Evolutionary conservation across 1,140 invertebrate genomes (phyloP), one percentile per base, ranked within the genome.

Genomic region (Lordiphosa mommai): DNA sequence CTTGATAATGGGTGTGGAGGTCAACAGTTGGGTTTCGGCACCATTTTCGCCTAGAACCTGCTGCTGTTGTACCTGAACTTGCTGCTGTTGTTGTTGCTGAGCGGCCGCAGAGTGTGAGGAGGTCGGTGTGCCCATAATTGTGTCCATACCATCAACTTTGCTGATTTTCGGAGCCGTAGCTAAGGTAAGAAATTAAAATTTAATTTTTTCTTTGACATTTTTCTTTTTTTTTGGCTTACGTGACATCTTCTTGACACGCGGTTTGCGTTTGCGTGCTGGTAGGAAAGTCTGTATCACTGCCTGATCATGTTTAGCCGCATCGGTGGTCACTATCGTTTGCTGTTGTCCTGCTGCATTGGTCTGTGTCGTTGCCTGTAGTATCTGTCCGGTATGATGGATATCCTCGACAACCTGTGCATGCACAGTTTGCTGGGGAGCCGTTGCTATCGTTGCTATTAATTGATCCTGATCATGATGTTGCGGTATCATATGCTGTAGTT

Each of bases 401-500:
- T 89, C 86, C 60, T 89, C 86, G 7, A 88, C 86, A 61, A 89
- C 85, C 46, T 89, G 88, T 10, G 87, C 86, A 10, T 88, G 87
- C 49, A 89, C 86, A 17, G 88, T 89, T 51, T 88, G 89, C 67
- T 88, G 86, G 7, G 85, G 87, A 7, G 79, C 79, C 27, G 77
- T 77, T 23, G 86, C 76, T 60, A 88, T 88, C 0, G 86, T 88
- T 13, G 87, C 84, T 52, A 89, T 88, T 32, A 88, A 57, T 74
- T 87, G 87, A 44, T 88, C 88, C 68, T 89, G 88, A 41, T 89
- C 84, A 34, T 88, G 85, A 47, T 89, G 88, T 55, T 88, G 88
- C 14, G 86, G 85, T 68, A 88, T 82, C 77, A 89, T 87, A 48
- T 82, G 82, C 59, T 82, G 90, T 85, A 92, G 69, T 90, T 91